Conservation (phyloP, 2,113 vertebrate species). For the Xenopus tropicalis region DNA sequence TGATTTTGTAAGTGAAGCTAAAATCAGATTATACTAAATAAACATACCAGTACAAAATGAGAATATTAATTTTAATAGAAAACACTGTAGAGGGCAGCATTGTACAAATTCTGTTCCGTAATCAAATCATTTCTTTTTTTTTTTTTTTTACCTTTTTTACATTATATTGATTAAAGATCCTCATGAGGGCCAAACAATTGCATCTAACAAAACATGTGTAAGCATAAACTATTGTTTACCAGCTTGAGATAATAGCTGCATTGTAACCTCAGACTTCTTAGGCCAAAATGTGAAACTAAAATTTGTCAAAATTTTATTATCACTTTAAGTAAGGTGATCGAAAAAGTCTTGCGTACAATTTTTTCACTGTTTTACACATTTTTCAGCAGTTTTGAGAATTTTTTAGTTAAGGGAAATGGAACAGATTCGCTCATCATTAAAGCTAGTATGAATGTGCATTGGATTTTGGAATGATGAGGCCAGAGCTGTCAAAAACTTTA, state of each 20-base stretch:
- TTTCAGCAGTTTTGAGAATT: no score
- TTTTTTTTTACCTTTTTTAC: no score
- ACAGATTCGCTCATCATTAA: no score
- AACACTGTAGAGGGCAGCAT: slow-evolving; percentile 50
- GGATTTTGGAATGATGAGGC: slow-evolving; percentile 51
- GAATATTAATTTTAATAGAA: neutral
- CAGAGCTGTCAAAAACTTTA: slow-evolving; percentile 50
- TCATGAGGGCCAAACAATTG: slow-evolving; percentile 3
- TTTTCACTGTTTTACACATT: no score
- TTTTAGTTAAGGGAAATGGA: no score
- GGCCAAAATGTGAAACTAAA: neutral
- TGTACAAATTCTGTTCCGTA: neutral
- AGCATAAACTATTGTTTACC: neutral
- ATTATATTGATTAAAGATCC: neutral
- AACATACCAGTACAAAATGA: no score
- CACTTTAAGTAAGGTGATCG: no score
- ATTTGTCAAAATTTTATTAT: no score
- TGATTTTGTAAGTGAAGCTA: no score
- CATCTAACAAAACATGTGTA: neutral
- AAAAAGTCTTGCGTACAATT: no score
- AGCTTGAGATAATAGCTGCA: neutral
- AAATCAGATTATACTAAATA: no score
- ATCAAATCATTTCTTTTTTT: neutral
- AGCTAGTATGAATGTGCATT: no score
- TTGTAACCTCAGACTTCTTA: neutral